Base-by-base conservation (phyloP, 2,888 invertebrate species). In the Lycocerus yunnanus region DNA sequence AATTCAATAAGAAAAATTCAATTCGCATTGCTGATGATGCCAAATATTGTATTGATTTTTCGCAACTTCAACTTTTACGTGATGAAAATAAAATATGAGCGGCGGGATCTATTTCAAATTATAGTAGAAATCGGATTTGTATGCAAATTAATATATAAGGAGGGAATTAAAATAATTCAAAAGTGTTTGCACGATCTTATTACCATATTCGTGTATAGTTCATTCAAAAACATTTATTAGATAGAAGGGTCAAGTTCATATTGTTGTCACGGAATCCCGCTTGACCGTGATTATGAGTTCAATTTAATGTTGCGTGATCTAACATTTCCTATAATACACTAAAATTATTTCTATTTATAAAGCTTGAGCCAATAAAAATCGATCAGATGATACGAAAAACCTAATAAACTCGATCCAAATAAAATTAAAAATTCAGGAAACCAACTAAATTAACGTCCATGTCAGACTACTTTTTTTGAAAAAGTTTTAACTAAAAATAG, bases 231-330 rank as follows among this genome's bases (percentile, higher is more conserved):
- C 73, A 66, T 69, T 58, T 60, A 69, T 58, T 59, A 69, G 66
- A n/a, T 16, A 18, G 61, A 20, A 75, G 75, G 75, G 75, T 75
- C 75, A 75, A 75, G 75, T 75, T 75, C 75, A 72, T 63, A 75
- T 66, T 63, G 61, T 75, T 69, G 68, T 75, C 75, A 72, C 75
- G 75, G 65, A 72, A 75, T 75, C 16, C 71, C 69, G 71, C 70
- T 74, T 74, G 74, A 71, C 74, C 74, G 71, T 72, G 71, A 75
- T 72, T 75, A 72, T 72, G 68, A 69, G 75, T 69, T 69, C 71
- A 72, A 65, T 75, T 75, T 75, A 74, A 71, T 70, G 68, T 75
- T 27, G 72, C 75, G 72, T 72, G 75, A 72, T 72, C 21, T 43
- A 71, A 27, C 21, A 18, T 21, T 61, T 59, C 24, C 16, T 58